Evolutionary conservation across 2,888 invertebrate species (phyloP), one percentile per base, ranked within the genome.

Genomic region (Nomada ruficornis): DNA sequence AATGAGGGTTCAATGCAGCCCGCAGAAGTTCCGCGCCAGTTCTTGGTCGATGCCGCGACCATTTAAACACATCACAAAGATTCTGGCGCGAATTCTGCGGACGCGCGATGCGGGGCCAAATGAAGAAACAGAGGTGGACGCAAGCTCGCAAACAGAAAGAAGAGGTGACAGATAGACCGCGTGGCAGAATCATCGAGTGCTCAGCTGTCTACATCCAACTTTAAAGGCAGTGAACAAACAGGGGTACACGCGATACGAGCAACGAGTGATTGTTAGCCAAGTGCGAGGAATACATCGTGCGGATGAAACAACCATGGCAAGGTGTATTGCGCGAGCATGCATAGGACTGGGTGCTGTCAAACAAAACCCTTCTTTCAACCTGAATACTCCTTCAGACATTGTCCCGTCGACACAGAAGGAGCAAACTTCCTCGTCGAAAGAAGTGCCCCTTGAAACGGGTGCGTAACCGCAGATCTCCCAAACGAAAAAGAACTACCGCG

Each of bases 61-160:
- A 57, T 57, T 13, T 57, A 13, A 20, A 20, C 20, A 2, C 20
- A n/a, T n/a, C 7, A 5, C 64, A 65, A 68, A 79, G 75, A 82
- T 87, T 79, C 83, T 84, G 89, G 84, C 80, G 82, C 80, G 82
- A 64, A 71, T 82, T 79, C 47, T 84, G 80, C 79, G 88, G 86
- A 76, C 71, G 82, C 52, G n/a, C 70, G 68, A 36, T 52, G 23
- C 70, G 65, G 44, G n/a, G 26, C 42, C 20, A 9, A 55, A 55
- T 13, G 15, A 73, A 47, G n/a, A 50, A 44, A 68, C 23, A 13
- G 23, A 75, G 18, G 11, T 20, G 13, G 23, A 18, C 9, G 1
- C 15, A 65, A 52, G 70, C 20, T 23, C 18, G 29, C 9, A 47
- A 47, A 64, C 44, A 75, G 54, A 50, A 47, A 47, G 29, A 26